Evolutionary conservation across 2,113 vertebrate species (phyloP).

Genomic region (Hippolais icterina): DNA sequence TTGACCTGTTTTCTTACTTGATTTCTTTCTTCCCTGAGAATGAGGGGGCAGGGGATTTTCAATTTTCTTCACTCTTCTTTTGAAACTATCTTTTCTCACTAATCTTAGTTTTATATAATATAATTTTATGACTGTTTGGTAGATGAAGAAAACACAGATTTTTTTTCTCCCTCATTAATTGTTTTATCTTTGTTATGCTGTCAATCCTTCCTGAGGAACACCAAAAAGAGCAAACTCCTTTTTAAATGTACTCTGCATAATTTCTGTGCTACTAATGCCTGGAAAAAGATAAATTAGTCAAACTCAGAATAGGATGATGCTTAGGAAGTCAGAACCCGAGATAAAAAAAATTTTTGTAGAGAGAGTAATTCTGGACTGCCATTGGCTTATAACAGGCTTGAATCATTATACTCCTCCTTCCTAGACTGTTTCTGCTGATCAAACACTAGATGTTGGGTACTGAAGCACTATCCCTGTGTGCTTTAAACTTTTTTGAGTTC

Average conservation of each 20-base stretch:
- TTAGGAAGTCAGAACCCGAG: background rate
- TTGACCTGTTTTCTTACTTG: background rate
- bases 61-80: background rate
- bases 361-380: background rate
- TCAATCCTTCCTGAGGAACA: background rate
- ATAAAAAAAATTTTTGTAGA: background rate
- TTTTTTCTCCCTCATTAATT: background rate
- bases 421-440: background rate
- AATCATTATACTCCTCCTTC: background rate
- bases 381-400: background rate
- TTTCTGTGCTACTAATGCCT: background rate
- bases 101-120: background rate
- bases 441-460: background rate
- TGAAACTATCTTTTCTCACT: background rate
- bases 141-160: background rate
- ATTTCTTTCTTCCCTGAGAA: background rate
- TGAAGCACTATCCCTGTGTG: background rate
- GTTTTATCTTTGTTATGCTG: background rate
- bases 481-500: background rate
- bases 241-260: background rate
- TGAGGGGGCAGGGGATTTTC: rapidly evolving
- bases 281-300: background rate
- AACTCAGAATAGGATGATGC: background rate
- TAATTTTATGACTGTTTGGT: background rate
- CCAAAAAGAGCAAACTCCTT: background rate